Conservation (phyloP, 2,888 invertebrate species). For the Coenonympha glycerion region DNA sequence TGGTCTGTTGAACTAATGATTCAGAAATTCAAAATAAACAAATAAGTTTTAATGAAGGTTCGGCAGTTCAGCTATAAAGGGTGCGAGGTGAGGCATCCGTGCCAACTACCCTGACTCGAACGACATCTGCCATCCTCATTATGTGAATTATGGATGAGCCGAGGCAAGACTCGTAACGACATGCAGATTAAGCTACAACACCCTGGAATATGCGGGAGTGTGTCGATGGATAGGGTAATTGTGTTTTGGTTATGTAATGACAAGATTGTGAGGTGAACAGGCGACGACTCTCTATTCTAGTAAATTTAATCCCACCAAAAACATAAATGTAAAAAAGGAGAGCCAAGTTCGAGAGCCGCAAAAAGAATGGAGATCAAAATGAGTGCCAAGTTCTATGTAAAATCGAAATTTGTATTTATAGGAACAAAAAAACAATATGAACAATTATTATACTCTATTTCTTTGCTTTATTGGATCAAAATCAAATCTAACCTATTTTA, state of each 20-base stretch:
- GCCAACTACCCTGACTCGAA: conserved; percentile 17
- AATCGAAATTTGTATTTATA: too few relatives aligned
- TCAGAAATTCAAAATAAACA: background rate
- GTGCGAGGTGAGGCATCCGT: conserved; percentile 5
- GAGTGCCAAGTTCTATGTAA: too few relatives aligned
- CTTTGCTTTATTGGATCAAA: too few relatives aligned
- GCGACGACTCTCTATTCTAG: background rate
- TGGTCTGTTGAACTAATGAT: too few relatives aligned
- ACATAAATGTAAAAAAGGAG: too few relatives aligned
- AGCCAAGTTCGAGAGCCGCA: too few relatives aligned
- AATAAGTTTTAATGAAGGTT: background rate
- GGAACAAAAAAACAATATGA: too few relatives aligned
- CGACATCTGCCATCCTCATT: conserved; percentile 52
- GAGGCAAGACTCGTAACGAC: conserved; percentile 60
- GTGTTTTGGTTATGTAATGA: conserved; percentile 6
- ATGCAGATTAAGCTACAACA: conserved; percentile 66
- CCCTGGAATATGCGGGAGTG: conserved; percentile 35
- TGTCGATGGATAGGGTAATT: conserved; percentile 44
- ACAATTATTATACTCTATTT: too few relatives aligned
- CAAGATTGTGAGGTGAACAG: background rate
- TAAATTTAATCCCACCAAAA: too few relatives aligned
- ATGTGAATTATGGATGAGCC: conserved; percentile 71
- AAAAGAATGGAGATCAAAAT: too few relatives aligned
- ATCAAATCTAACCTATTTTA: too few relatives aligned
- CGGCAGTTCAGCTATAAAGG: background rate